Evolutionary conservation across 2,113 vertebrate genomes (phyloP).

Genomic region (Gambusia holbrooki): DNA sequence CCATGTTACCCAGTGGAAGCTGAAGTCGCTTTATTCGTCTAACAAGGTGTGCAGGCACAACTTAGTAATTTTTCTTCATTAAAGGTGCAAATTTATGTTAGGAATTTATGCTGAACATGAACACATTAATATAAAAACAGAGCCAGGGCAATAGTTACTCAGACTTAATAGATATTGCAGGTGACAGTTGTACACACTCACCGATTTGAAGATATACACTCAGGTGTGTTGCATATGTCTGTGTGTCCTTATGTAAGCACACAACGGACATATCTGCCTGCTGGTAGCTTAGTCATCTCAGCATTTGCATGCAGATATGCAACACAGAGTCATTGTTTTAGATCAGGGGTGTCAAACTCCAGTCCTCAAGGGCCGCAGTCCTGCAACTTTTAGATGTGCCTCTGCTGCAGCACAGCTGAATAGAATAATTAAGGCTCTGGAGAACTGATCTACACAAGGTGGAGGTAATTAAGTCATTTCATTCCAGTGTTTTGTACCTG

Average conservation of each 20-base stretch:
- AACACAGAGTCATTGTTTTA: background rate
- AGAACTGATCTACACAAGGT: too few relatives aligned
- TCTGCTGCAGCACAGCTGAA: too few relatives aligned
- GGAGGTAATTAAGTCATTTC: too few relatives aligned
- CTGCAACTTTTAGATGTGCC: too few relatives aligned
- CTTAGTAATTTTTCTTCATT: conserved; percentile 70
- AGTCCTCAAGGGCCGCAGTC: too few relatives aligned
- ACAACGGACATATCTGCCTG: conserved; percentile 15
- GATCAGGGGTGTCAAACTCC: too few relatives aligned
- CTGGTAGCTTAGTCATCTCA: conserved; percentile 39
- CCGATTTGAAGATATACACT: background rate
- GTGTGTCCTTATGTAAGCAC: conserved; percentile 20
- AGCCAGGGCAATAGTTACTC: conserved; percentile 39
- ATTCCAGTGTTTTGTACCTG: too few relatives aligned
- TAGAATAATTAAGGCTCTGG: too few relatives aligned
- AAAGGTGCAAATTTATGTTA: conserved; percentile 49
- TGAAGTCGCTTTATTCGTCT: conserved; percentile 52
- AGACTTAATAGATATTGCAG: conserved; percentile 24
- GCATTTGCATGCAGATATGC: conserved; percentile 13
- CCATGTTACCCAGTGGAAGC: conserved; percentile 25
- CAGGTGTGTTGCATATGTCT: conserved; percentile 5
- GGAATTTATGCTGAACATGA: conserved; percentile 53
- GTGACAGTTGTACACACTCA: conserved; percentile 31
- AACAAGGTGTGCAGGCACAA: conserved; percentile 58
- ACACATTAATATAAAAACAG: conserved; percentile 44